Evolutionary conservation across 1,140 invertebrate species (phyloP), one percentile per base, ranked within the genome.

Genomic region (Anastatus disparis): DNA sequence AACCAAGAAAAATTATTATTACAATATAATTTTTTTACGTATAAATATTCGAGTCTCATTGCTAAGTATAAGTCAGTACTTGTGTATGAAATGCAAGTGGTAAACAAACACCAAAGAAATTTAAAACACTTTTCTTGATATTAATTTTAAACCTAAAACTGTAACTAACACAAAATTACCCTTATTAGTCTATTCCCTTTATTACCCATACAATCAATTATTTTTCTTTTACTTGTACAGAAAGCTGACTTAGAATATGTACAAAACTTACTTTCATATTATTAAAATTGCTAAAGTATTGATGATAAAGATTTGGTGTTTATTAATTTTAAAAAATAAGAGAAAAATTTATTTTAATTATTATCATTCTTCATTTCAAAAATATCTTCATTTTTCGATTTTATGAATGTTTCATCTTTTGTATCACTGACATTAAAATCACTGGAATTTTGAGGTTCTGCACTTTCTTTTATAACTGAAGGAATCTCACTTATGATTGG

Each of bases 191-290:
- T 53, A 40, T 15, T 12, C 61, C 9, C 27, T 29, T n/a, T 26
- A 42, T 63, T 7, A 46, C 13, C 24, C 56, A 53, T 27, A 63
- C 48, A 63, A 63, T 55, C n/a, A 4, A 3, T 44, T 44, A 44
- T 15, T 17, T 44, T 44, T 9, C 3, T 44, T 7, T 44, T 44
- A 8, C 3, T 17, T 9, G n/a, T 63, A 53, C 69, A 52, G 38
- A 31, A 63, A 72, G 22, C 2, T 70, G 46, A 71, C 63, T 66
- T 66, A 72, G 26, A 72, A 72, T 76, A 72, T 75, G 48, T 76
- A 75, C 68, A 73, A 73, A 59, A 70, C 20, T 50, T 58, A 40
- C 17, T 69, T 59, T 68, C 1, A 22, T 35, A 58, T 48, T 27
- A 1, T 68, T 27, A 29, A 50, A 69, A 38, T 40, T 53, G 4